These are phyloP conservation scores for Philereme vetulata DNA, from an alignment of 2,888 invertebrate genomes.

Conservation along the genomic window DNA sequence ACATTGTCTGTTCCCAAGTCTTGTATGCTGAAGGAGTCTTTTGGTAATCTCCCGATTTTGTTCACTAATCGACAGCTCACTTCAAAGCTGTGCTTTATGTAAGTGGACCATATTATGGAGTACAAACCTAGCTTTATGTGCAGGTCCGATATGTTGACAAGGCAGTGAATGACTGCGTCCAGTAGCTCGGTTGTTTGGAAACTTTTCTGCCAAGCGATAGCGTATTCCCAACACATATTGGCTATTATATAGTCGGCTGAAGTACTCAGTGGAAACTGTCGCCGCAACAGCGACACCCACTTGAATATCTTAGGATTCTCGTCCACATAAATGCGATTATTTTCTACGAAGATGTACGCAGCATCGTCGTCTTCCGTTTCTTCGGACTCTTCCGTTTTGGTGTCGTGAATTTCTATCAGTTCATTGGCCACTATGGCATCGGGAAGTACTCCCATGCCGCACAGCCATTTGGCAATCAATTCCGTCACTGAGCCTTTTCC, in stretches of 20 bases:
- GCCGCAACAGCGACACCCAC: conserved; percentile 85
- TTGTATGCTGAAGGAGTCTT: conserved; percentile 91
- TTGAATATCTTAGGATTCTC: conserved; percentile 82
- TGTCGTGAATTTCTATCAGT: conserved; percentile 55
- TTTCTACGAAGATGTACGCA: conserved; percentile 62
- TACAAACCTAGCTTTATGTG: conserved; percentile 90
- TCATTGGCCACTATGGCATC: conserved; percentile 83
- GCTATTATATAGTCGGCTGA: conserved; percentile 90
- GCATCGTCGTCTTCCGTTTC: conserved; percentile 54
- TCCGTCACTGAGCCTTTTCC: conserved; percentile 94
- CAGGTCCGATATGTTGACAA: conserved; percentile 86
- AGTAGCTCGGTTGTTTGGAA: conserved; percentile 86
- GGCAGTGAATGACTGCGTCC: conserved; percentile 87
- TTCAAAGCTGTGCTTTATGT: conserved; percentile 92
- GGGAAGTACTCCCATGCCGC: conserved; percentile 88
- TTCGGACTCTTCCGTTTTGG: conserved; percentile 39
- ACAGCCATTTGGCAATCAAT: conserved; percentile 93
- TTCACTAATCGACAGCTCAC: conserved; percentile 89
- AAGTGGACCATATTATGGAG: conserved; percentile 94
- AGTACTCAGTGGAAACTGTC: conserved; percentile 94
- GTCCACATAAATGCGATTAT: conserved; percentile 62
- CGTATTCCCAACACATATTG: conserved; percentile 96
- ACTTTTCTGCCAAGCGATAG: conserved; percentile 93
- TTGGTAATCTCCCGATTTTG: conserved; percentile 92
- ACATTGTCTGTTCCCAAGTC: conserved; percentile 88